Evolutionary conservation across 2,113 vertebrate species (phyloP), one percentile per base, ranked within the genome.

Genomic region (Hydrochoerus hydrochaeris): DNA sequence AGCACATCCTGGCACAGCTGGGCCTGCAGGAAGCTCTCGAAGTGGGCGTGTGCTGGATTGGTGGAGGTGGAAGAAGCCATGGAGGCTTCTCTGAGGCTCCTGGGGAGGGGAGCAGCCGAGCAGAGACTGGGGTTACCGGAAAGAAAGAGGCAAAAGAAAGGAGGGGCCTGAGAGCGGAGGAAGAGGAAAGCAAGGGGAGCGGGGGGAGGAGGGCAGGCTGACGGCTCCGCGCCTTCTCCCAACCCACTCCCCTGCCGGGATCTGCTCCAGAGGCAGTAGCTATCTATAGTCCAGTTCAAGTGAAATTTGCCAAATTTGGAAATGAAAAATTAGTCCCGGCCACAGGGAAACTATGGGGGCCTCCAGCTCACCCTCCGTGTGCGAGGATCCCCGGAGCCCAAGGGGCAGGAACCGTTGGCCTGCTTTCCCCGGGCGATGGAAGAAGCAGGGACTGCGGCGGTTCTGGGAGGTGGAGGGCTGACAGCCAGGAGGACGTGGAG

Each of bases 11-110:
- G 98, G 97, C 99, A 99, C 2, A 98, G 98, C 94, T 99, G 98
- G 0, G 99, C 99, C 44, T 96, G 98, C 54, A 99, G 81, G 84
- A 99, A 99, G 93, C 95, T 97, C 95, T 99, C 99, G 4, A 99
- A 99, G 5, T 98, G 62, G 9, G 97, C 96, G 2, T 99, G 99
- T 1, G 99, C 99, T 0, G 98, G 98, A 97, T 99, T 99, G 94
- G 93, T 94, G 62, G 94, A 62, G 14, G 82, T 38, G 10, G 95
- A 32, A 5, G 67, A 91, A 30, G 95, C 97, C 94, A 97, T 97
- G 88, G 80, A 35, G 62, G 17, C 60, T 52, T 44, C 80, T 28
- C 46, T 16, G 81, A 32, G 26, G 52, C 52, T 84, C 87, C 60
- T 35, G 7, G 60, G 49, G 28, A 92, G 38, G 12, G 60, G 38